A percentile compares a stretch with the other conserved stretches of the same genome.
Conservation (phyloP, 2,113 vertebrate genomes). For the Ptyas mucosa region DNA sequence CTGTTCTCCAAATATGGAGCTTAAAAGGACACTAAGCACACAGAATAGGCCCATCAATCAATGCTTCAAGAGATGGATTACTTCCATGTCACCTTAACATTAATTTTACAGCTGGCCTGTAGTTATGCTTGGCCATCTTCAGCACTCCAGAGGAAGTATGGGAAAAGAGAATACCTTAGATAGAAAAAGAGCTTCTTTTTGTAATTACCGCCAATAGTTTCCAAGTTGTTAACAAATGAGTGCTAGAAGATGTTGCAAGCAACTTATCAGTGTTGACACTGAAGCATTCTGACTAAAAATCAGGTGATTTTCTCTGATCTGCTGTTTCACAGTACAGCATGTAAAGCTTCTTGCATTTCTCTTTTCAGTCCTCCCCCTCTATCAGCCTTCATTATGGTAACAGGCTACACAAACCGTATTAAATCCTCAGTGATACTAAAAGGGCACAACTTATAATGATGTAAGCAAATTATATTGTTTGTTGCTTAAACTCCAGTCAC, state of each 20-base stretch:
- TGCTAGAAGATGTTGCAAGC: conserved; percentile 33
- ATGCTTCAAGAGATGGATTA: background rate
- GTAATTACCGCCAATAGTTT: background rate
- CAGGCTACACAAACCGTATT: background rate
- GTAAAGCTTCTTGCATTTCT: background rate
- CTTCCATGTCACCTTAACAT: background rate
- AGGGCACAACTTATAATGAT: background rate
- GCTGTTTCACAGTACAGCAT: background rate
- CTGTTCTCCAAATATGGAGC: background rate
- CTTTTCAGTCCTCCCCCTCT: background rate
- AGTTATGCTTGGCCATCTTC: conserved; percentile 1
- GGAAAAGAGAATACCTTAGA: background rate
- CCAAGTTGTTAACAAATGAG: conserved; percentile 10
- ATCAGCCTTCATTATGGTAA: background rate
- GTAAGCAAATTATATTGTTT: background rate
- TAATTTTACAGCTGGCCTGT: background rate
- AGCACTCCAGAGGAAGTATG: background rate
- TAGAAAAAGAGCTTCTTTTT: background rate
- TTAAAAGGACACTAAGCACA: background rate
- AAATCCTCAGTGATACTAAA: background rate
- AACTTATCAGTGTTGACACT: background rate
- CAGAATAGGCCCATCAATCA: background rate
- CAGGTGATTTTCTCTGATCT: background rate
- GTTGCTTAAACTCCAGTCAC: background rate
- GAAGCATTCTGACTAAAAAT: conserved; percentile 2